Conservation (phyloP, 2,797 vertebrate genomes). For the Saguinus oedipus region DNA sequence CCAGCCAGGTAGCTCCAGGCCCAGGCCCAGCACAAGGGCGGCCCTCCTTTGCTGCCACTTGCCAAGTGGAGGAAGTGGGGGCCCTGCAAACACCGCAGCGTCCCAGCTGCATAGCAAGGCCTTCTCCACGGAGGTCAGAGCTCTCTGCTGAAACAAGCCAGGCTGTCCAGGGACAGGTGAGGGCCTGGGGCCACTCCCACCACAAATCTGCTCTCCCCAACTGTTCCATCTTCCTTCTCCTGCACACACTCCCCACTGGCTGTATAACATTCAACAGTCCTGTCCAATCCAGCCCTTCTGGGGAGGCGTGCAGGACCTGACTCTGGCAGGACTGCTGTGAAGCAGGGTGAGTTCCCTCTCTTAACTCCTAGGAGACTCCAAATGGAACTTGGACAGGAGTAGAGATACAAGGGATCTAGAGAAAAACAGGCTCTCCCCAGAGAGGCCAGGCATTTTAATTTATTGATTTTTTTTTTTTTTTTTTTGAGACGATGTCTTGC, state of each 20-base stretch:
- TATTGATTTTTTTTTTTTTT: background rate
- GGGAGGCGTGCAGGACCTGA: background rate
- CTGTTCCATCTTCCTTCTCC: background rate
- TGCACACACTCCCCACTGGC: too few relatives aligned
- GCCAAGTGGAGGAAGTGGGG: background rate
- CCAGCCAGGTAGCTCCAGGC: background rate
- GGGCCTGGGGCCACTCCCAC: background rate
- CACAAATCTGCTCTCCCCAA: background rate
- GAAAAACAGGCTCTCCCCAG: background rate
- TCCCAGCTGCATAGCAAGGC: background rate
- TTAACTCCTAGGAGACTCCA: background rate
- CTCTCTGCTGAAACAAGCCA: background rate
- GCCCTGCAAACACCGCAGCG: rapidly evolving
- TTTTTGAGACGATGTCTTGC: too few relatives aligned
- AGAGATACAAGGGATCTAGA: background rate
- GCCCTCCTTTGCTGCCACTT: background rate
- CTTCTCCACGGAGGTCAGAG: background rate
- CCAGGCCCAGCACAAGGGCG: background rate
- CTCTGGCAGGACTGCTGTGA: background rate
- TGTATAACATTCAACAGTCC: background rate
- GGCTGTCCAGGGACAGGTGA: background rate
- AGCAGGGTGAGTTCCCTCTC: background rate
- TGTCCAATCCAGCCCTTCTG: background rate
- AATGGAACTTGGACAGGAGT: background rate
- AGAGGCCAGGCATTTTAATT: background rate